phyloP scores from a whole-genome alignment of 2,888 invertebrate genomes.

The Stomorhina lunata region DNA sequence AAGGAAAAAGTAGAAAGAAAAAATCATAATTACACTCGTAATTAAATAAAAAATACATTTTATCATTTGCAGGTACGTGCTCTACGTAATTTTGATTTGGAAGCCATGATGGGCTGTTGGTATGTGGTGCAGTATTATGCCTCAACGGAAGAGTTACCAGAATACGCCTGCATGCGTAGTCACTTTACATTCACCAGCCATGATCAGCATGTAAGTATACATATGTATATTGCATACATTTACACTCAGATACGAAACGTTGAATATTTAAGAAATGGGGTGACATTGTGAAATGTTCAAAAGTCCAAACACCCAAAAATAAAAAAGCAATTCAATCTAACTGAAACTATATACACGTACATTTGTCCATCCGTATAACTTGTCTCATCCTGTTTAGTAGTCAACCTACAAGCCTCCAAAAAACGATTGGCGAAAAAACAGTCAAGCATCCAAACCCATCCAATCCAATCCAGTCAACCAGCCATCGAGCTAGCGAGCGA shows the following conservation, averaged over 20 bases:
- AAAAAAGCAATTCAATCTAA: slow-evolving; percentile 6
- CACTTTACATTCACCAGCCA: slow-evolving; percentile 77
- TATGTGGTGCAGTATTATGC: slow-evolving; percentile 93
- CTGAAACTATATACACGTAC: background rate
- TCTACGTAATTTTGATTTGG: slow-evolving; percentile 88
- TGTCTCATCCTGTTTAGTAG: slow-evolving; percentile 9
- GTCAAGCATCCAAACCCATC: no score
- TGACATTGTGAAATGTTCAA: background rate
- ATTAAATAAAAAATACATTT: slow-evolving; percentile 35
- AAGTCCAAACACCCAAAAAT: slow-evolving; percentile 1
- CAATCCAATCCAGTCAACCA: no score
- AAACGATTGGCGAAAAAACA: background rate
- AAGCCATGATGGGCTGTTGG: slow-evolving; percentile 91
- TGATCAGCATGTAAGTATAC: slow-evolving; percentile 77
- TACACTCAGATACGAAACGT: background rate
- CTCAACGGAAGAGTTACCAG: slow-evolving; percentile 91
- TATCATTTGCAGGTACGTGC: slow-evolving; percentile 84
- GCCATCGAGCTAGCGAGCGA: no score
- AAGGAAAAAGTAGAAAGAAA: background rate
- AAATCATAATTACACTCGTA: background rate
- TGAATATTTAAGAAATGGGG: background rate
- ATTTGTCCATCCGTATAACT: background rate
- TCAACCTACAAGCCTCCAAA: background rate
- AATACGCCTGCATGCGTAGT: slow-evolving; percentile 92
- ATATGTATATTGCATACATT: background rate